These are phyloP conservation scores for Drosophila paracracens DNA, from an alignment of 2,888 invertebrate species.

Conservation along the genomic window DNA sequence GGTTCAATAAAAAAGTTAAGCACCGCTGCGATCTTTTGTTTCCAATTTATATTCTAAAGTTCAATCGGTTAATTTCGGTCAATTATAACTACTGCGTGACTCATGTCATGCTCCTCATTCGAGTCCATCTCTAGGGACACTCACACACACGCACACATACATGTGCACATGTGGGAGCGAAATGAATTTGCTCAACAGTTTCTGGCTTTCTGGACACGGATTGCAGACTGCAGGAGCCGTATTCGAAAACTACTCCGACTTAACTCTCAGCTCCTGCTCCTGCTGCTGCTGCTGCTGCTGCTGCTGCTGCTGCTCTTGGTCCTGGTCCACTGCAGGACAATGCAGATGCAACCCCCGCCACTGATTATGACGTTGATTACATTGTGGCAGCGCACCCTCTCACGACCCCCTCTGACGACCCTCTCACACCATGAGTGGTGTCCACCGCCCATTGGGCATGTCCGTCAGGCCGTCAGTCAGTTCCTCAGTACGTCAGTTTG, in stretches of 20 bases:
- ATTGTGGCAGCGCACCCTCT: conserved; percentile 55
- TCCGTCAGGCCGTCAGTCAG: conserved; percentile 24
- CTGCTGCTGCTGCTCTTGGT: background rate
- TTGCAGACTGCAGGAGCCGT: conserved; percentile 9
- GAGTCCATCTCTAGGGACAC: conserved; percentile 42
- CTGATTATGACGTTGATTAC: conserved; percentile 78
- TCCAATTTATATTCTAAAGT: background rate
- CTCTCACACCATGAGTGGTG: background rate
- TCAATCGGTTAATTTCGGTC: background rate
- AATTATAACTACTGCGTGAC: background rate
- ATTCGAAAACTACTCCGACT: conserved; percentile 41
- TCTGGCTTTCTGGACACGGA: conserved; percentile 18
- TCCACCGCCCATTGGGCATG: conserved; percentile 23
- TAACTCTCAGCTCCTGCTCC: conserved; percentile 3
- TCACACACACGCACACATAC: background rate
- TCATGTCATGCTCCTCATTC: background rate
- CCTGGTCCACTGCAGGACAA: conserved; percentile 58
- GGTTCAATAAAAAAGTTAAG: background rate
- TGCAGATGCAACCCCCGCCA: conserved; percentile 50
- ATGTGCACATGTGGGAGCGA: conserved; percentile 43
- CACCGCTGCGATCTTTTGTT: background rate
- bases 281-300: background rate
- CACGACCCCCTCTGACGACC: background rate
- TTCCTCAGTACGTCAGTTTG: conserved; percentile 56
- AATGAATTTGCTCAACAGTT: conserved; percentile 66